phyloP scores from a whole-genome alignment of 2,797 vertebrate genomes.

The Moxostoma hubbsi region DNA sequence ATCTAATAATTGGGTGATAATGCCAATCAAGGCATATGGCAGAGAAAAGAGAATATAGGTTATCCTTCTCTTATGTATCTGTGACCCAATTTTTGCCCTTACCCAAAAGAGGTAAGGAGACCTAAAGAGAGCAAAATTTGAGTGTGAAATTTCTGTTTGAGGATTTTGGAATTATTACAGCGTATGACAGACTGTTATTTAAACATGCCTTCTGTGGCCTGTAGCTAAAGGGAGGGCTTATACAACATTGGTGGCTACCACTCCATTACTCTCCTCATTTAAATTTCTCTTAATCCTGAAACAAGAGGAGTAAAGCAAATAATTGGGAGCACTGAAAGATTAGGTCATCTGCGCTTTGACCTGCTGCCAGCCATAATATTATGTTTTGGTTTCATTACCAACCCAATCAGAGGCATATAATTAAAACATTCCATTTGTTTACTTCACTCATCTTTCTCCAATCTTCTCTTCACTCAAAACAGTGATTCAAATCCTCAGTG shows the following conservation, averaged over 20 bases:
- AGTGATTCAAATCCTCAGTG: not conserved
- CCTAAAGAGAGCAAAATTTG: slow-evolving; percentile 1
- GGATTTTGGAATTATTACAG: not conserved
- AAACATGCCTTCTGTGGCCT: slow-evolving; percentile 21
- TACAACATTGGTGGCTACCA: slow-evolving; percentile 4
- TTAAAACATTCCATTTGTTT: slow-evolving; percentile 57
- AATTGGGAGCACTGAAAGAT: slow-evolving; percentile 43
- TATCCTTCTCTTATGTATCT: no score
- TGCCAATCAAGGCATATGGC: no score
- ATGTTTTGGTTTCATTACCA: slow-evolving; percentile 56
- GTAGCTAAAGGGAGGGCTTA: slow-evolving; percentile 14
- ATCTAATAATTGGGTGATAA: not conserved
- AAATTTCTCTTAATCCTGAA: slow-evolving; percentile 28
- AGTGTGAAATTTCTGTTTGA: not conserved
- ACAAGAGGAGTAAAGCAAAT: slow-evolving; percentile 47
- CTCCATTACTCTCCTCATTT: slow-evolving; percentile 13
- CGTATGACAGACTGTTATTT: slow-evolving; percentile 2
- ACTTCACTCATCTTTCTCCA: slow-evolving; percentile 34
- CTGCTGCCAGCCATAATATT: slow-evolving; percentile 59
- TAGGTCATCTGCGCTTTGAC: slow-evolving; percentile 53
- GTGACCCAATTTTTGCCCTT: not conserved
- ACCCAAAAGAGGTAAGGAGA: no score
- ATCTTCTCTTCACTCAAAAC: slow-evolving; percentile 24
- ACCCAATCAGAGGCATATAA: slow-evolving; percentile 51
- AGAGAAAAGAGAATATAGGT: no score